These are phyloP conservation scores for Octonoba sinensis DNA, from an alignment of 2,888 invertebrate species.

Conservation along the genomic window DNA sequence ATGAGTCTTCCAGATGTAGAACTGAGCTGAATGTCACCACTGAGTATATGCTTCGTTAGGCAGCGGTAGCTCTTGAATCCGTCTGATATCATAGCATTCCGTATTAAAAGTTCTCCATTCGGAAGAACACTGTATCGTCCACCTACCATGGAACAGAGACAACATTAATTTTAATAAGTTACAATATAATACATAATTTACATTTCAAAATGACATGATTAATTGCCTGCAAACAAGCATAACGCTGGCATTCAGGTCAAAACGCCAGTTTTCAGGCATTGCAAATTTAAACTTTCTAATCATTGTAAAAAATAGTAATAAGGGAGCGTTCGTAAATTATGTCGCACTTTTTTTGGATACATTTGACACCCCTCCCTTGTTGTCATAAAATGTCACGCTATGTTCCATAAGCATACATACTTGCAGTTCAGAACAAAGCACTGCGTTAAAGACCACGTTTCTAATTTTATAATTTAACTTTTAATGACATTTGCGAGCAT, in stretches of 20 bases:
- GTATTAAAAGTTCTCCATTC: constrained; percentile 87
- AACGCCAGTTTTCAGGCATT: neutral
- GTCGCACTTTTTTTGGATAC: no score
- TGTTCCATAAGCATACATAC: no score
- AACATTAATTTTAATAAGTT: neutral
- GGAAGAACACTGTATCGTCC: constrained; percentile 75
- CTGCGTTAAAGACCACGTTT: no score
- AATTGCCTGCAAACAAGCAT: neutral
- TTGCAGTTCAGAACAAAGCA: no score
- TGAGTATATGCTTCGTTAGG: constrained; percentile 84
- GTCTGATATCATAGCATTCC: constrained; percentile 83
- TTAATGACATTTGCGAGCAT: no score
- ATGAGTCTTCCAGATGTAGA: constrained; percentile 78
- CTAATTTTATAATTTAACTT: no score
- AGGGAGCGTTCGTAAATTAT: no score
- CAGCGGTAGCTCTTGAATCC: constrained; percentile 86
- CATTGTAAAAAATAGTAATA: no score
- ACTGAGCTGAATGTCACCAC: constrained; percentile 81
- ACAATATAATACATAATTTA: neutral
- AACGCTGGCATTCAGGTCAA: neutral
- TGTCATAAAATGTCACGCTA: no score
- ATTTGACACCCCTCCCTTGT: no score
- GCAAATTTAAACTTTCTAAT: no score
- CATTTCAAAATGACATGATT: neutral
- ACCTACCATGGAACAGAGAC: constrained; percentile 65